phyloP scores from a whole-genome alignment of 2,888 invertebrate species.

The Drosophila setosimentum region DNA sequence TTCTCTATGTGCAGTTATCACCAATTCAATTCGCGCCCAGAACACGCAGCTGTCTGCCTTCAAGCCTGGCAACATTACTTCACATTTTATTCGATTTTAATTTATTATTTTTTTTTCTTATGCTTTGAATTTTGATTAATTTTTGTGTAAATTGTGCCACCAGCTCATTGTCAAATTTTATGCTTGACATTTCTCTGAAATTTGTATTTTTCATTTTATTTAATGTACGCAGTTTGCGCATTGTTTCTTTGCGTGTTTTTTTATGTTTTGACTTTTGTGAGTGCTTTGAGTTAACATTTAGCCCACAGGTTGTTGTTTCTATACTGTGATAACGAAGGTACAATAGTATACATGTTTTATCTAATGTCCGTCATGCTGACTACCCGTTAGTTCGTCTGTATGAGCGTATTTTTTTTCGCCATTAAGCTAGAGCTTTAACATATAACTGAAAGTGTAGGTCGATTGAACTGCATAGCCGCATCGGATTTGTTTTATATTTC shows the following conservation, averaged over 20 bases:
- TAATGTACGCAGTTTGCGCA: slow-evolving; percentile 32
- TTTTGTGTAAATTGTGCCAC: slow-evolving; percentile 8
- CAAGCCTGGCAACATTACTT: slow-evolving; percentile 26
- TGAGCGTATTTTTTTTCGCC: not conserved
- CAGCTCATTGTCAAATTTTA: slow-evolving; percentile 32
- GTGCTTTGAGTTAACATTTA: slow-evolving; percentile 32
- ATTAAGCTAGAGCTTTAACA: too few species aligned
- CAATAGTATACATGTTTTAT: not conserved
- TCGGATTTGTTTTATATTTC: too few species aligned
- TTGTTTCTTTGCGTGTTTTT: slow-evolving; percentile 11
- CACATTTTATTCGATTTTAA: slow-evolving; percentile 58
- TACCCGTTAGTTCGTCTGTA: not conserved
- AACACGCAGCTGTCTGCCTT: slow-evolving; percentile 17
- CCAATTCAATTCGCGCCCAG: slow-evolving; percentile 24
- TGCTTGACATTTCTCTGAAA: slow-evolving; percentile 61
- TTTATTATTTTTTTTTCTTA: slow-evolving; percentile 41
- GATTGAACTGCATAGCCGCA: too few species aligned
- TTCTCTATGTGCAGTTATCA: slow-evolving; percentile 4
- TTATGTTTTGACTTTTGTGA: slow-evolving; percentile 29
- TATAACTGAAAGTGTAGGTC: too few species aligned
- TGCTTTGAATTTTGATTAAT: slow-evolving; percentile 5
- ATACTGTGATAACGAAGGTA: slow-evolving; percentile 1
- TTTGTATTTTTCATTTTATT: slow-evolving; percentile 45
- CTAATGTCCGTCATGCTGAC: not conserved
- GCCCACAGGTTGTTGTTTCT: slow-evolving; percentile 13